These are phyloP conservation scores for Ichneumoninae sp. DNA, from an alignment of 2,888 invertebrate species.

Conservation along the genomic window DNA sequence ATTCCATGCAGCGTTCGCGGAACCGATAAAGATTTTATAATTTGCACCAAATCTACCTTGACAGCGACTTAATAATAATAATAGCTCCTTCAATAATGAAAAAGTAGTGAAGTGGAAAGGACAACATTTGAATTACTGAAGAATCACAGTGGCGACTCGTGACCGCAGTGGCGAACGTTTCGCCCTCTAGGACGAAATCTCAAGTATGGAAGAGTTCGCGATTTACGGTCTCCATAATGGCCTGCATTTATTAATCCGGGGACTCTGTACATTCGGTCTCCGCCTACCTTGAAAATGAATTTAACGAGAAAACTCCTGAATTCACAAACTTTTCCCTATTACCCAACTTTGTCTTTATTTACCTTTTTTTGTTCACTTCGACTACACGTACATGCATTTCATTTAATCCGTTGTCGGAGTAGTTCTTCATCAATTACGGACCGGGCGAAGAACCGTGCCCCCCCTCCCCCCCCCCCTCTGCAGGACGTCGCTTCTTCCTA, in stretches of 20 bases:
- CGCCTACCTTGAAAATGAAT: constrained; percentile 31
- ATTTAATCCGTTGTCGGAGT: constrained; percentile 12
- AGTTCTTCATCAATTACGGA: constrained; percentile 45
- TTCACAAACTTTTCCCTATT: constrained; percentile 34
- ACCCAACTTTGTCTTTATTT: not conserved
- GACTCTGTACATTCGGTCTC: constrained; percentile 21
- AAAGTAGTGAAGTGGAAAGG: constrained; percentile 1
- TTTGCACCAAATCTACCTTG: not conserved
- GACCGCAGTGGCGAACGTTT: not conserved
- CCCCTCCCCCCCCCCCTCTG: not conserved
- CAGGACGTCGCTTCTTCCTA: constrained; percentile 10
- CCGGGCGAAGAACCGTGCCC: constrained; percentile 5
- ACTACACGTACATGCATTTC: constrained; percentile 18
- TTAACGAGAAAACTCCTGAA: constrained; percentile 10
- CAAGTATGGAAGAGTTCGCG: constrained; percentile 36
- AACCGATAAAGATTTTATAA: not conserved
- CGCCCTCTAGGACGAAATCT: constrained; percentile 11
- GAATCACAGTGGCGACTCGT: not conserved
- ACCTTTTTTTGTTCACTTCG: not conserved
- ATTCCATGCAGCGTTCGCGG: not conserved
- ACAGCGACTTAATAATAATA: not conserved
- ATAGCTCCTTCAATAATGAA: constrained; percentile 18
- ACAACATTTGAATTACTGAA: not conserved
- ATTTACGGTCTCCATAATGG: constrained; percentile 29
- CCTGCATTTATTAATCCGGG: constrained; percentile 40